Conservation (phyloP, 2,888 invertebrate species). For the Meliscaeva auricollis region DNA sequence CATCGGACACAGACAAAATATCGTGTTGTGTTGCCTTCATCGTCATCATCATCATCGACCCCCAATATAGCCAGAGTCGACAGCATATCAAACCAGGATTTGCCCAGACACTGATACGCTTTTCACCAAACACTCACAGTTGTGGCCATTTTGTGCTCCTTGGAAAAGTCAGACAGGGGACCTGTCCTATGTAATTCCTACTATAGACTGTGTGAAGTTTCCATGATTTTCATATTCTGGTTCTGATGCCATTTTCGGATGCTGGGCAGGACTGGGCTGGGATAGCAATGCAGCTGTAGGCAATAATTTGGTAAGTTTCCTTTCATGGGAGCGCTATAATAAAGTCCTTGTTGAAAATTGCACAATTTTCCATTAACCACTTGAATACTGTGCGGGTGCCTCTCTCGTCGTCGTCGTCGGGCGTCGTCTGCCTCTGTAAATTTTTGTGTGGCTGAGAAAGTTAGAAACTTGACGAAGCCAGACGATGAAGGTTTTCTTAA, state of each 20-base stretch:
- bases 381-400: constrained; percentile 42
- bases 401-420: neutral
- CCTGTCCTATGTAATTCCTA: neutral
- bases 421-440: neutral
- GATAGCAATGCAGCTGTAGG: constrained; percentile 60
- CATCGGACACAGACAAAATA: neutral
- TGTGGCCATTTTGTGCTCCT: constrained; percentile 57
- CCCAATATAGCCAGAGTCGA: constrained; percentile 12
- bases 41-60: constrained; percentile 6
- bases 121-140: constrained; percentile 47
- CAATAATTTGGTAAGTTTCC: constrained; percentile 73
- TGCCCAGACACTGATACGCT: constrained; percentile 55
- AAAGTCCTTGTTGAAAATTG: constrained; percentile 75
- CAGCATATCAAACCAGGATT: constrained; percentile 39
- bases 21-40: constrained; percentile 7
- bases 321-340: constrained; percentile 57
- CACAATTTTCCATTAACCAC: constrained; percentile 76
- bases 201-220: neutral
- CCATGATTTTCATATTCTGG: constrained; percentile 20
- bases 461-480: constrained; percentile 43
- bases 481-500: constrained; percentile 23
- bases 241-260: constrained; percentile 23
- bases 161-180: constrained; percentile 18
- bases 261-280: constrained; percentile 12
- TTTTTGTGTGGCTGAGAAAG: constrained; percentile 32